Evolutionary conservation across 2,113 vertebrate species (phyloP).

Genomic region (Meriones unguiculatus): DNA sequence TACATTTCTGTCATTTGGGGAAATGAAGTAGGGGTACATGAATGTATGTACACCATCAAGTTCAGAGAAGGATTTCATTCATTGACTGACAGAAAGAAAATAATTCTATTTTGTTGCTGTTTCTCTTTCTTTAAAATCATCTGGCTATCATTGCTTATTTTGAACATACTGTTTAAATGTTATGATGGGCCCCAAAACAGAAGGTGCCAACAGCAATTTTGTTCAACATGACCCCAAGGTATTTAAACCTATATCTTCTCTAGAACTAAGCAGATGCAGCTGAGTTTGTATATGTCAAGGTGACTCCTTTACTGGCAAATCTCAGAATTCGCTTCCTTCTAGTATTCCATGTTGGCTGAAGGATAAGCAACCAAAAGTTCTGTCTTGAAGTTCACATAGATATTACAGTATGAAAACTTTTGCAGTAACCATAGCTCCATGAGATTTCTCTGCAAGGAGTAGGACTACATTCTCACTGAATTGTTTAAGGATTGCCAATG

Average conservation of each 20-base stretch:
- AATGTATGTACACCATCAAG: not conserved
- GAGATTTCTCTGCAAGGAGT: not conserved
- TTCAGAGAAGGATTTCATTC: not conserved
- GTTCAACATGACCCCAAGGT: not conserved
- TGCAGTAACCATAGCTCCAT: conserved; percentile 12
- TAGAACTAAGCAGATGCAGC: not conserved
- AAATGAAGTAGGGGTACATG: not conserved
- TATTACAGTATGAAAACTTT: conserved; percentile 8
- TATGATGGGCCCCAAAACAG: not conserved
- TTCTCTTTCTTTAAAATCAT: not conserved
- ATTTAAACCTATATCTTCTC: conserved; percentile 23
- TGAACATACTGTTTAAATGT: conserved; percentile 5
- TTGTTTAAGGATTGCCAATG: not conserved
- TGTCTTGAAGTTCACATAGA: conserved; percentile 9
- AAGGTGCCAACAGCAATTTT: not conserved
- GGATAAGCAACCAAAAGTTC: not conserved
- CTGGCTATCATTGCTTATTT: conserved; percentile 39
- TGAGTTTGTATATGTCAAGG: not conserved
- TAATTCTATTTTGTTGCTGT: not conserved
- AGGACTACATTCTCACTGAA: not conserved
- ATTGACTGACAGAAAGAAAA: not conserved
- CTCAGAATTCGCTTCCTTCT: conserved; percentile 37
- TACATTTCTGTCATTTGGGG: not conserved
- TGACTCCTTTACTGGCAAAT: not conserved
- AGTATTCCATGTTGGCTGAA: conserved; percentile 17